Evolutionary conservation across 2,888 invertebrate species (phyloP), one percentile per base, ranked within the genome.

Genomic region (Neelides folsomi): DNA sequence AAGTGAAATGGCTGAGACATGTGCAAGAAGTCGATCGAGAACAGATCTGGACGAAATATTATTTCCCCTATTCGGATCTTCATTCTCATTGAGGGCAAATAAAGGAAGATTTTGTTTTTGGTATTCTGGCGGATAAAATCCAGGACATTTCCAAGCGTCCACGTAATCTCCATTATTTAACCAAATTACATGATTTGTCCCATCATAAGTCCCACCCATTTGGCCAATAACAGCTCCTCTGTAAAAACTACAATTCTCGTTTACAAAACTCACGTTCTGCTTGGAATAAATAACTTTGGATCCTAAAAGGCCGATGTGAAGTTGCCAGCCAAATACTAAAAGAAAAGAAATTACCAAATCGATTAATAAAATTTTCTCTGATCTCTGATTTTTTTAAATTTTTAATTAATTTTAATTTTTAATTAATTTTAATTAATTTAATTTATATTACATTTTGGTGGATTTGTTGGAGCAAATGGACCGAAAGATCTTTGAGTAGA

Each of bases 61-160:
- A n/a, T n/a, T n/a, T n/a, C n/a, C n/a, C n/a, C n/a, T n/a, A n/a
- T n/a, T n/a, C n/a, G n/a, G n/a, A n/a, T n/a, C n/a, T n/a, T n/a
- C n/a, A n/a, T n/a, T n/a, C n/a, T n/a, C n/a, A n/a, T n/a, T n/a
- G n/a, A n/a, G n/a, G n/a, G n/a, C n/a, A n/a, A n/a, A n/a, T n/a
- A n/a, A n/a, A n/a, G n/a, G n/a, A 16, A 44, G 27, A 16, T 44
- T 16, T 18, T 44, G 10, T 13, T 56, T 42, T 16, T 47, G 47
- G 39, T 52, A 52, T 54, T 54, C 53, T 10, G 34, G 38, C 35
- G 56, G 56, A 38, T 46, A 27, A 58, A 70, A 69, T n/a, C 68
- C 68, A 4, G 69, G 69, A 60, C 70, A 71, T 52, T 66, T 66
- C 60, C 68, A 71, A 63, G 68, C 67, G 52, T 71, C 71, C 27